These are phyloP conservation scores for Scatophagus argus DNA, from an alignment of 2,113 vertebrate genomes.

Conservation along the genomic window DNA sequence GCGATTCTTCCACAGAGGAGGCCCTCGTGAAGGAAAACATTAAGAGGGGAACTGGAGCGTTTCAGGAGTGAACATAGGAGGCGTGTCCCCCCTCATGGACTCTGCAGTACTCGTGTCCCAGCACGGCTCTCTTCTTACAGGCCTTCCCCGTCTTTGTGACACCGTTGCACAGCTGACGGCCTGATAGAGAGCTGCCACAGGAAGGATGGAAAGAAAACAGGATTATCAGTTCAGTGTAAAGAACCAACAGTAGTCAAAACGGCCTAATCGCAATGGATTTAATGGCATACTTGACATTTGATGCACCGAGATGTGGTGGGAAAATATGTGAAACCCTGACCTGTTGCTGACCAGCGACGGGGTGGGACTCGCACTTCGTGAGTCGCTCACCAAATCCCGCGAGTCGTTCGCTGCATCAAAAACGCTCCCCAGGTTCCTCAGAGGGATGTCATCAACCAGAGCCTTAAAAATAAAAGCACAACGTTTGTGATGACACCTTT, in stretches of 20 bases:
- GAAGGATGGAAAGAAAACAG: not conserved
- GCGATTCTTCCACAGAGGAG: not conserved
- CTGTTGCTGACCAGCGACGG: constrained; percentile 67
- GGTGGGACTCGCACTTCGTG: constrained; percentile 55
- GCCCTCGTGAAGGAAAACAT: not conserved
- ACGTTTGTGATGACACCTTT: not conserved
- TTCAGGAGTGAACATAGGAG: constrained; percentile 44
- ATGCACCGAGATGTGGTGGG: too few species aligned
- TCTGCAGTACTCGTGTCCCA: constrained; percentile 83
- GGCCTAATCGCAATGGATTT: not conserved
- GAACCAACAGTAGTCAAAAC: not conserved
- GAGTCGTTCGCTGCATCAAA: constrained; percentile 66
- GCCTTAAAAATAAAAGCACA: constrained; percentile 33
- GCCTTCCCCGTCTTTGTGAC: constrained; percentile 82
- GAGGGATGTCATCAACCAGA: constrained; percentile 57
- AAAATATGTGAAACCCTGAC: constrained; percentile 71
- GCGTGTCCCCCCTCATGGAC: constrained; percentile 72
- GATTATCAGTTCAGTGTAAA: not conserved
- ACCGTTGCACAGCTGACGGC: constrained; percentile 77
- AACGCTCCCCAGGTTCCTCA: constrained; percentile 57
- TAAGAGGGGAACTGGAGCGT: not conserved
- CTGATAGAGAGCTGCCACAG: constrained; percentile 72
- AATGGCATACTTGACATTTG: not conserved
- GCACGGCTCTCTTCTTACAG: constrained; percentile 83
- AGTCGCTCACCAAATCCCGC: constrained; percentile 35